These are phyloP conservation scores for Neogale vison DNA, from an alignment of 2,113 vertebrate genomes.

Conservation along the genomic window DNA sequence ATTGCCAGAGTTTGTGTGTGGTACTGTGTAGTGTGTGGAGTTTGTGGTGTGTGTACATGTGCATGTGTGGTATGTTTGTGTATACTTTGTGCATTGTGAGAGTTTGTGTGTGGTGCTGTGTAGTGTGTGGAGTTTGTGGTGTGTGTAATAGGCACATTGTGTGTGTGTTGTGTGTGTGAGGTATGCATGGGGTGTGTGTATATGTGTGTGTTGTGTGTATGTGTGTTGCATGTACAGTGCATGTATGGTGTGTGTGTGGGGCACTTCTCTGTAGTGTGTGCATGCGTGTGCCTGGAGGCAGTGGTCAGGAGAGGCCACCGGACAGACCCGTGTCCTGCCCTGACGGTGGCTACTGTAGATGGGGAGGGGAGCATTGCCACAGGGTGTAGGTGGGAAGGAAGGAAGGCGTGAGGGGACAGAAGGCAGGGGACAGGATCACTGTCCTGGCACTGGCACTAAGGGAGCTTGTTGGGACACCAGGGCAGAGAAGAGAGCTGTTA, in stretches of 20 bases:
- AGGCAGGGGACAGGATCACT: not conserved
- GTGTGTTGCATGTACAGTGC: not conserved
- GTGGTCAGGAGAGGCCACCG: not conserved
- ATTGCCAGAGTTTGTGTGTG: not conserved
- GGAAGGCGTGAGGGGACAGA: not conserved
- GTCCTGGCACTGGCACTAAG: not conserved
- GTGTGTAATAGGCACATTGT: not conserved
- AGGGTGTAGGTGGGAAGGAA: not conserved
- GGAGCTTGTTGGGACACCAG: not conserved
- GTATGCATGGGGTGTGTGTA: not conserved
- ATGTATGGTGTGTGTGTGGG: not conserved
- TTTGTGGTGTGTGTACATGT: not conserved
- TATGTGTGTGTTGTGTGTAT: not conserved
- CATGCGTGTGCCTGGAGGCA: no score
- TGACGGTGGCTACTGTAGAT: rapidly evolving
- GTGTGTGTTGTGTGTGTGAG: not conserved
- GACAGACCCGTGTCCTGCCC: not conserved
- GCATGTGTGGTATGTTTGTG: not conserved
- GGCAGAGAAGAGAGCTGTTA: not conserved
- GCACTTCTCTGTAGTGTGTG: not conserved
- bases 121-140: not conserved
- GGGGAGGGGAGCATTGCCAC: not conserved
- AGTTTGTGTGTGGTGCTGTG: not conserved
- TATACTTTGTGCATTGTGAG: not conserved
- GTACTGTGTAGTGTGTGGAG: not conserved